Conservation (phyloP, 2,797 vertebrate species). For the Gallinago solitaria region DNA sequence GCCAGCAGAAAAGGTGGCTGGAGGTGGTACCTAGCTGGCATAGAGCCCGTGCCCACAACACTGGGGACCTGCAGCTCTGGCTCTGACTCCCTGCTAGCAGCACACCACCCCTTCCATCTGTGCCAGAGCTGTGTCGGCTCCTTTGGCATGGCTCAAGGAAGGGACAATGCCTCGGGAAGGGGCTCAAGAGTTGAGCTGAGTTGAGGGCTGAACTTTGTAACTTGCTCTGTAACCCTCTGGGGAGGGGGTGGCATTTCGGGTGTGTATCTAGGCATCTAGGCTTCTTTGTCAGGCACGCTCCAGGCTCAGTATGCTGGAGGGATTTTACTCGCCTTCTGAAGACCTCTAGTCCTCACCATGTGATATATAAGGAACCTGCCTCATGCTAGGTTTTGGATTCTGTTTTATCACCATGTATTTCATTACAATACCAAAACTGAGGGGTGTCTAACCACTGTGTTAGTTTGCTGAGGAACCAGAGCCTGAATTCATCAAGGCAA, state of each 20-base stretch:
- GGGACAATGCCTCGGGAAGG: not conserved
- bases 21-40: not conserved
- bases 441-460: not conserved
- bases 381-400: not conserved
- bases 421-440: not conserved
- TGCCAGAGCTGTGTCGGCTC: rapidly evolving
- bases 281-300: not conserved
- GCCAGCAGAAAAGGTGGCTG: not conserved
- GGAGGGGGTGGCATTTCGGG: not conserved
- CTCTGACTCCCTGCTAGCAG: not conserved
- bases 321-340: not conserved
- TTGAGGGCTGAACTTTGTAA: not conserved
- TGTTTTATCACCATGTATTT: not conserved
- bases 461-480: not conserved
- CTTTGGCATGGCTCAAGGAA: not conserved
- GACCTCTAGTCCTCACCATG: not conserved
- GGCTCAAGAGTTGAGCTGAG: not conserved
- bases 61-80: not conserved
- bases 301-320: not conserved
- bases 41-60: not conserved
- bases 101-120: not conserved
- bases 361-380: not conserved
- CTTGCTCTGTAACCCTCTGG: not conserved
- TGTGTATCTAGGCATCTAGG: not conserved
- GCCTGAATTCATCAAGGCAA: not conserved